Percentiles rank a stretch among this genome's conserved stretches.
phyloP scores from a whole-genome alignment of 1,140 invertebrate genomes.

The Drosophila kohkoa region DNA sequence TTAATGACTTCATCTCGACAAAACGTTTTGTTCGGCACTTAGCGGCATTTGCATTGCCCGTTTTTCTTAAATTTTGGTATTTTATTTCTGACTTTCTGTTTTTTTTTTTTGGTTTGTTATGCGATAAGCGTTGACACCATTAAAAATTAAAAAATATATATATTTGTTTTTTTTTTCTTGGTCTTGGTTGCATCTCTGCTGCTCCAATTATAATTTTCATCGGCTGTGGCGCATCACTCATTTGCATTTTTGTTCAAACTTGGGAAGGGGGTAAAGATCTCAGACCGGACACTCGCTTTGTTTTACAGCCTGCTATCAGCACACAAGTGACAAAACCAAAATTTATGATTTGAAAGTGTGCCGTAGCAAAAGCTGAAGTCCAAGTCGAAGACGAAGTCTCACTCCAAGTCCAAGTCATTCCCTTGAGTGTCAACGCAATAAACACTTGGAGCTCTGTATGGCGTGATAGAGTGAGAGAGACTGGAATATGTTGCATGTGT shows the following conservation, averaged over 20 bases:
- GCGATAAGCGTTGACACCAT: slow-evolving; percentile 79
- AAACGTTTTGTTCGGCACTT: slow-evolving; percentile 78
- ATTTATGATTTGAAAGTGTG: slow-evolving; percentile 81
- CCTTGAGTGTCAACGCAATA: slow-evolving; percentile 79
- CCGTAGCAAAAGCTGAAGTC: slow-evolving; percentile 42
- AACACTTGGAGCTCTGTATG: slow-evolving; percentile 57
- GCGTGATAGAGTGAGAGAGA: slow-evolving; percentile 3
- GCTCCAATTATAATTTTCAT: slow-evolving; percentile 80
- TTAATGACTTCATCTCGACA: slow-evolving; percentile 73
- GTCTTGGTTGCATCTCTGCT: slow-evolving; percentile 25
- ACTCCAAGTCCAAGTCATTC: slow-evolving; percentile 24
- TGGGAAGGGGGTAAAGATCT: background rate
- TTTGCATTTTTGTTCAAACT: slow-evolving; percentile 64
- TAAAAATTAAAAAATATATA: slow-evolving; percentile 77
- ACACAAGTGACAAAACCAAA: slow-evolving; percentile 77
- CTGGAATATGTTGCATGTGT: slow-evolving; percentile 69
- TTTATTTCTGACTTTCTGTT: slow-evolving; percentile 24
- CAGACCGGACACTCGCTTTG: slow-evolving; percentile 43
- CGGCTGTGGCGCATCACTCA: slow-evolving; percentile 68
- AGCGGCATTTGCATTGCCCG: slow-evolving; percentile 61
- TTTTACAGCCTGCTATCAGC: slow-evolving; percentile 58
- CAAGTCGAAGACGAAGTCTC: slow-evolving; percentile 1
- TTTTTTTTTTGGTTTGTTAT: slow-evolving; percentile 40
- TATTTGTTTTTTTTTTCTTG: slow-evolving; percentile 18
- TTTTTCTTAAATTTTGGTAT: slow-evolving; percentile 20